phyloP scores from a whole-genome alignment of 2,113 vertebrate species.

The Nannobrachium achirus region DNA sequence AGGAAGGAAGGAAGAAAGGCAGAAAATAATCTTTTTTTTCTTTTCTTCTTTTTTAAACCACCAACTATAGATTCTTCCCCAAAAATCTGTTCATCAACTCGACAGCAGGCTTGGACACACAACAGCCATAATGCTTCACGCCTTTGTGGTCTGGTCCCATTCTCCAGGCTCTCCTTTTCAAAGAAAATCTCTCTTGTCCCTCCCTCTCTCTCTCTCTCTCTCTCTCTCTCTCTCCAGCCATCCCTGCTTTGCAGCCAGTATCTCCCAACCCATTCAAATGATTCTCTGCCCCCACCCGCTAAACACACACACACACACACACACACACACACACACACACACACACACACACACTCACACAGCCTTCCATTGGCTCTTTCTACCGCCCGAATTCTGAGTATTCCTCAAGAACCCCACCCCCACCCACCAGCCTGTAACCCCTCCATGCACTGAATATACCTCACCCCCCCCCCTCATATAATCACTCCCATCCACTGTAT shows the following conservation, averaged over 20 bases:
- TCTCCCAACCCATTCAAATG: too few species aligned
- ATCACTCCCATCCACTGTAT: slow-evolving; percentile 38
- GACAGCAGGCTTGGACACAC: slow-evolving; percentile 3
- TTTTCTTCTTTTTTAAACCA: too few species aligned
- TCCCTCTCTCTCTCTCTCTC: slow-evolving; percentile 14
- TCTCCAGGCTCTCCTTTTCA: slow-evolving; percentile 22
- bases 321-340: too few species aligned
- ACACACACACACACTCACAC: too few species aligned
- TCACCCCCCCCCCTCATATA: slow-evolving; percentile 57
- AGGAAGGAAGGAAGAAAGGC: not conserved
- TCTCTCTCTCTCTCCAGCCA: not conserved
- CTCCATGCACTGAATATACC: slow-evolving; percentile 62
- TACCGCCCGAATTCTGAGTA: slow-evolving; percentile 28
- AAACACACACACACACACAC: too few species aligned
- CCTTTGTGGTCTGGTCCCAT: not conserved
- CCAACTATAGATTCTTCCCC: not conserved
- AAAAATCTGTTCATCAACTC: slow-evolving; percentile 25
- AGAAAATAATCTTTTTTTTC: slow-evolving; percentile 1
- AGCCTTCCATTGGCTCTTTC: slow-evolving; percentile 27
- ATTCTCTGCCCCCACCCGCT: not conserved
- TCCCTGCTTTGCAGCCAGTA: too few species aligned
- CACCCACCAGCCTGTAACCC: not conserved
- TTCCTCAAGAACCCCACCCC: not conserved
- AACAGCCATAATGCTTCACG: too few species aligned
- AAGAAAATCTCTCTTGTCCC: slow-evolving; percentile 30